phyloP scores from a whole-genome alignment of 2,888 invertebrate species.

The Venusia cambrica region DNA sequence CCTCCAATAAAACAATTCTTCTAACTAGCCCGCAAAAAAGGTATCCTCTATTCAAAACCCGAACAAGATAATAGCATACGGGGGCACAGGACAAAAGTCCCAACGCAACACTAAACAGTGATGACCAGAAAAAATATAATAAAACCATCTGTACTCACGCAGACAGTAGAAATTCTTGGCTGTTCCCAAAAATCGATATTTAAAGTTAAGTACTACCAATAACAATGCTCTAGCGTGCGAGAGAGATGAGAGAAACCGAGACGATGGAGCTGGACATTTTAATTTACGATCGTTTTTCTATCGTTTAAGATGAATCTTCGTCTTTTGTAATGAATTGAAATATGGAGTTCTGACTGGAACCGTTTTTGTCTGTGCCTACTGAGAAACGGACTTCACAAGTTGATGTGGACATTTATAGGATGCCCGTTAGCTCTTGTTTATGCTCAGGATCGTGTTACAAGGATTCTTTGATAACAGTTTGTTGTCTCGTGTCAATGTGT shows the following conservation, averaged over 20 bases:
- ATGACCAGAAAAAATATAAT: conserved; percentile 54
- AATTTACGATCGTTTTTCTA: conserved; percentile 76
- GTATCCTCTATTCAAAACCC: conserved; percentile 60
- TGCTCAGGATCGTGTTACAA: conserved; percentile 58
- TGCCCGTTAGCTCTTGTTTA: conserved; percentile 61
- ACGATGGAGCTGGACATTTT: conserved; percentile 67
- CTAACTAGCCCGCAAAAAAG: conserved; percentile 71
- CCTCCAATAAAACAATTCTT: conserved; percentile 75
- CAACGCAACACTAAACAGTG: conserved; percentile 64
- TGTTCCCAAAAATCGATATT: conserved; percentile 70
- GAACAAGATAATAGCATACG: conserved; percentile 70
- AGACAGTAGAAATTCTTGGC: conserved; percentile 60
- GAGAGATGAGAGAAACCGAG: conserved; percentile 53
- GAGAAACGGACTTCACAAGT: conserved; percentile 78
- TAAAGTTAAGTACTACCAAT: conserved; percentile 67
- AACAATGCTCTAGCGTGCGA: conserved; percentile 60
- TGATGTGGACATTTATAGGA: conserved; percentile 57
- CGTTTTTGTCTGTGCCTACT: conserved; percentile 68
- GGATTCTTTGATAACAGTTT: conserved; percentile 58
- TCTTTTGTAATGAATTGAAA: conserved; percentile 77
- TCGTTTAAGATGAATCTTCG: conserved; percentile 72
- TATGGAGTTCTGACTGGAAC: conserved; percentile 63
- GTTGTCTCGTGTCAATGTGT: conserved; percentile 63
- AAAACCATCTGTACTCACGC: conserved; percentile 62
- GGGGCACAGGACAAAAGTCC: conserved; percentile 71